These are phyloP conservation scores for Galagoides demidoff DNA, from an alignment of 2,797 vertebrate genomes.

Conservation along the genomic window DNA sequence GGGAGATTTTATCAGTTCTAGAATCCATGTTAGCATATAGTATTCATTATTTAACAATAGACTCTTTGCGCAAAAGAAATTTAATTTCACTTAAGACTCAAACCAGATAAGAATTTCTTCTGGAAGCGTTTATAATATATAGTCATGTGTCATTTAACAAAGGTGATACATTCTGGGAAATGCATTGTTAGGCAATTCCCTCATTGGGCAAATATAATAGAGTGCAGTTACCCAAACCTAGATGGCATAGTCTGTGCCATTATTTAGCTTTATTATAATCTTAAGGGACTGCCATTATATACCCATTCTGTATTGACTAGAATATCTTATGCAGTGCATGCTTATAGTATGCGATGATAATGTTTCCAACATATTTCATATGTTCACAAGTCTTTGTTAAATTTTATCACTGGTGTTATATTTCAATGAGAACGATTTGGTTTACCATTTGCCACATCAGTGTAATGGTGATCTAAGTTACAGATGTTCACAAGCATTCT, in stretches of 20 bases:
- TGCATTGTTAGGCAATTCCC: not conserved
- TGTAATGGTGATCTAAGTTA: not conserved
- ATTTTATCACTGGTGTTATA: not conserved
- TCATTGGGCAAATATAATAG: not conserved
- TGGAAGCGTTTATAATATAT: not conserved
- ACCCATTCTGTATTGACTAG: not conserved
- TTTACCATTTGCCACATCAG: not conserved
- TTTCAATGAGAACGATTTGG: not conserved
- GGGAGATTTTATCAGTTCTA: not conserved
- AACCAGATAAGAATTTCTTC: not conserved
- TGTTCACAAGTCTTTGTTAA: not conserved
- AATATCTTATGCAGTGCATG: not conserved
- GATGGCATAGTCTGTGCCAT: not conserved
- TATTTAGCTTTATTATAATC: not conserved
- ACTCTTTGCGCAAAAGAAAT: not conserved
- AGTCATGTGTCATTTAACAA: not conserved
- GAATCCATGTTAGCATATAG: not conserved
- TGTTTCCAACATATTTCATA: not conserved
- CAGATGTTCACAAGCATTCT: not conserved
- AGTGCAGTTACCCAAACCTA: not conserved
- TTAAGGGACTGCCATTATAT: not conserved
- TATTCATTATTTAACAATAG: not conserved
- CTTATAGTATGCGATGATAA: not conserved
- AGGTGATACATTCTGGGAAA: not conserved
- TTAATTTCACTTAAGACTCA: conserved; percentile 36